Evolutionary conservation across 2,888 invertebrate species (phyloP).

Genomic region (Colletes collaris): DNA sequence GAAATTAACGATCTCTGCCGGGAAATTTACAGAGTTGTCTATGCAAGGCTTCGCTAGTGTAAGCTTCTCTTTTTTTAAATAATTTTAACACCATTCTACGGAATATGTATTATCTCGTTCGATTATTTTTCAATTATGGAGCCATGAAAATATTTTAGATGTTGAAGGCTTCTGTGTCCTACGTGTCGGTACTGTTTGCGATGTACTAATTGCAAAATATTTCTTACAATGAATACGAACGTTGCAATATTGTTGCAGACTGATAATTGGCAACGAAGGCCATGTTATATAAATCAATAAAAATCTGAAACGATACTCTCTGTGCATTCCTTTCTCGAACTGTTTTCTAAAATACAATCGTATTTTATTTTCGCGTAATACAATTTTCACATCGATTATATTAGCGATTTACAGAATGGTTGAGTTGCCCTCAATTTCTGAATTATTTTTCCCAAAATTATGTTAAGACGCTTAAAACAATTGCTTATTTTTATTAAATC

Average conservation of each 20-base stretch:
- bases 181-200: constrained; percentile 64
- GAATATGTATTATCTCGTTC: no score
- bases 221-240: background rate
- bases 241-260: background rate
- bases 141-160: constrained; percentile 33
- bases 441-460: no score
- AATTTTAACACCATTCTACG: no score
- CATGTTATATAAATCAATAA: constrained; percentile 3
- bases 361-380: no score
- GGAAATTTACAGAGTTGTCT: constrained; percentile 60
- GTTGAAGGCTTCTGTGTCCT: constrained; percentile 66
- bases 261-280: background rate
- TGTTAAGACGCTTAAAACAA: no score
- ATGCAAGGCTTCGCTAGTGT: constrained; percentile 60
- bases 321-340: no score
- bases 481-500: no score
- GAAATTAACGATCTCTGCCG: constrained; percentile 59
- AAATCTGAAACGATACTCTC: background rate
- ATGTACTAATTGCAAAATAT: constrained; percentile 40
- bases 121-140: background rate
- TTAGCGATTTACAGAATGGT: no score
- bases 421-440: no score
- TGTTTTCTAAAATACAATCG: no score
- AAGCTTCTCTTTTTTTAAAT: constrained; percentile 14
- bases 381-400: no score